Conservation (phyloP, 1,140 invertebrate species). For the Aphelenchoides besseyi region DNA sequence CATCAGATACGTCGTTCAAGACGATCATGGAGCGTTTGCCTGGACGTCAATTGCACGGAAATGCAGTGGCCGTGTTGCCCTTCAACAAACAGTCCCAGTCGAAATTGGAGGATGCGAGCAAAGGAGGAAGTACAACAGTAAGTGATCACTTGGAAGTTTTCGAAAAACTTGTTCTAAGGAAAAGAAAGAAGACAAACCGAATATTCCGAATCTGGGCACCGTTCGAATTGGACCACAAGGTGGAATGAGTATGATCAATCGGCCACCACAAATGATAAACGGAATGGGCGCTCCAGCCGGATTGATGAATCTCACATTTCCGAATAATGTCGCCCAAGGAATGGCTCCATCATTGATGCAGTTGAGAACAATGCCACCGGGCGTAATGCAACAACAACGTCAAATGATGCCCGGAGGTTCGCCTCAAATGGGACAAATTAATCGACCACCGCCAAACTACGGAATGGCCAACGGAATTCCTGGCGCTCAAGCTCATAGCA, state of each 20-base stretch:
- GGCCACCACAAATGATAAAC: slow-evolving; percentile 63
- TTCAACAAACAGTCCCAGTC: slow-evolving; percentile 85
- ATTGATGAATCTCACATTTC: slow-evolving; percentile 73
- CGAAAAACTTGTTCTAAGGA: neutral
- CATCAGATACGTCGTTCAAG: slow-evolving; percentile 83
- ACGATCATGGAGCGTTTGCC: slow-evolving; percentile 84
- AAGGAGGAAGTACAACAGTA: neutral
- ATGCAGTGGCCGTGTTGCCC: slow-evolving; percentile 85
- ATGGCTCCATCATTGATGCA: slow-evolving; percentile 18
- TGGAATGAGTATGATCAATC: slow-evolving; percentile 13
- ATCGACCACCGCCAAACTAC: slow-evolving; percentile 39
- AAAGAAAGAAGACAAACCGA: slow-evolving; percentile 43
- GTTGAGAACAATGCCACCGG: slow-evolving; percentile 9
- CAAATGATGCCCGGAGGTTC: slow-evolving; percentile 24
- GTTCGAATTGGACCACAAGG: slow-evolving; percentile 48
- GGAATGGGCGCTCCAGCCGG: slow-evolving; percentile 73
- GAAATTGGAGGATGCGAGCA: slow-evolving; percentile 67
- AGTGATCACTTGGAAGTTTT: neutral
- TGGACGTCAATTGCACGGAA: slow-evolving; percentile 83
- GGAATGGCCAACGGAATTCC: slow-evolving; percentile 17
- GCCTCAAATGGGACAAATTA: slow-evolving; percentile 37
- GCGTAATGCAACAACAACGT: slow-evolving; percentile 17
- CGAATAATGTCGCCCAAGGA: neutral
- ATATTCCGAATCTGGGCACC: slow-evolving; percentile 51
- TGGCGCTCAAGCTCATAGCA: slow-evolving; percentile 9